Percentiles rank a stretch among this genome's conserved stretches.
These are phyloP conservation scores for Dugesia japonica DNA, from an alignment of 2,888 invertebrate genomes.

Conservation along the genomic window DNA sequence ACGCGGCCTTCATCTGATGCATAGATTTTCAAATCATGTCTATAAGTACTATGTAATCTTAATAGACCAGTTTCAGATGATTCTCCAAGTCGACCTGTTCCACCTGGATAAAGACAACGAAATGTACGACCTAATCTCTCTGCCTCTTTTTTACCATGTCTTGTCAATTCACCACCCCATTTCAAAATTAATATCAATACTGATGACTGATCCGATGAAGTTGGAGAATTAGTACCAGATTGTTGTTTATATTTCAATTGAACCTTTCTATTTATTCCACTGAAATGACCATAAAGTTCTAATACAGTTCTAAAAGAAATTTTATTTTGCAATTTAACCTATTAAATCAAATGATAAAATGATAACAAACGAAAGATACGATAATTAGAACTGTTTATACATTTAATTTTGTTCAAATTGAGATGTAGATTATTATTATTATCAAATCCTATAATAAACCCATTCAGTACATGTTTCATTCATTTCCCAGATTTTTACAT, in stretches of 20 bases:
- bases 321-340: too few species aligned
- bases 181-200: constrained; percentile 81
- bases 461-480: too few species aligned
- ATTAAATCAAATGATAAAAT: too few species aligned
- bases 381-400: too few species aligned
- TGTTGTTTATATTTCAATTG: constrained; percentile 66
- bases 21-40: constrained; percentile 96
- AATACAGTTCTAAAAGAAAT: constrained; percentile 30
- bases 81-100: constrained; percentile 56
- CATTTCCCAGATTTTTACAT: too few species aligned
- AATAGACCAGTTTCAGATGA: constrained; percentile 86
- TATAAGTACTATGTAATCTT: constrained; percentile 84
- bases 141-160: constrained; percentile 87
- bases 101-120: constrained; percentile 50
- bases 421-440: too few species aligned
- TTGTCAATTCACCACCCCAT: constrained; percentile 97
- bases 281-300: constrained; percentile 54
- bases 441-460: too few species aligned
- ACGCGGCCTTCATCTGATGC: constrained; percentile 97
- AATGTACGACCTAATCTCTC: constrained; percentile 92
- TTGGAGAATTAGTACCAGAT: background rate
- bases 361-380: too few species aligned
- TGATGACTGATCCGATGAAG: background rate
- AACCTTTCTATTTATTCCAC: constrained; percentile 96
- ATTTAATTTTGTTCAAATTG: too few species aligned